Evolutionary conservation across 1,140 invertebrate species (phyloP).

Genomic region (Panagrolaimus sp.): DNA sequence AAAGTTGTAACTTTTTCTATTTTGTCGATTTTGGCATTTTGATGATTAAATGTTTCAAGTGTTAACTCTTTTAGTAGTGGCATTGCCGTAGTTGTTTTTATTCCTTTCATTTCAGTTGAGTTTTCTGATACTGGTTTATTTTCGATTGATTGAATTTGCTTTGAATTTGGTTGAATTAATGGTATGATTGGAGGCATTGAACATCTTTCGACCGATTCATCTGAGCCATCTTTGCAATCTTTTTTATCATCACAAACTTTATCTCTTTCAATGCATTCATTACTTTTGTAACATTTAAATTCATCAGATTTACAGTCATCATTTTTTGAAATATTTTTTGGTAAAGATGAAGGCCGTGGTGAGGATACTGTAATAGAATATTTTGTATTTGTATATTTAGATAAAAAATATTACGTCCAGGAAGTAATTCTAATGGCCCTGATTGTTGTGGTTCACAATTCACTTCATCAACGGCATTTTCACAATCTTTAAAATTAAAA

Average conservation of each 20-base stretch:
- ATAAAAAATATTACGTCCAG: neutral
- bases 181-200: neutral
- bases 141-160: no score
- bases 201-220: neutral
- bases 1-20: no score
- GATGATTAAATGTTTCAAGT: no score
- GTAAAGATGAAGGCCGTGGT: neutral
- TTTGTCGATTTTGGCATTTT: no score
- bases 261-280: constrained; percentile 10
- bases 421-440: neutral
- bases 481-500: constrained; percentile 5
- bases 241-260: constrained; percentile 12
- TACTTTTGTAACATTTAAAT: neutral
- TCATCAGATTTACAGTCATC: neutral
- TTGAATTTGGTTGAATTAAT: neutral
- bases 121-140: no score
- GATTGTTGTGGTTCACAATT: neutral
- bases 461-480: constrained; percentile 2
- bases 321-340: neutral
- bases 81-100: no score
- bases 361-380: neutral
- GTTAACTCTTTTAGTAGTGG: no score
- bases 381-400: neutral
- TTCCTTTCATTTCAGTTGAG: no score
- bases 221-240: constrained; percentile 5